Base-by-base conservation (phyloP, 2,888 invertebrate genomes). In the Drosophila mimica region DNA sequence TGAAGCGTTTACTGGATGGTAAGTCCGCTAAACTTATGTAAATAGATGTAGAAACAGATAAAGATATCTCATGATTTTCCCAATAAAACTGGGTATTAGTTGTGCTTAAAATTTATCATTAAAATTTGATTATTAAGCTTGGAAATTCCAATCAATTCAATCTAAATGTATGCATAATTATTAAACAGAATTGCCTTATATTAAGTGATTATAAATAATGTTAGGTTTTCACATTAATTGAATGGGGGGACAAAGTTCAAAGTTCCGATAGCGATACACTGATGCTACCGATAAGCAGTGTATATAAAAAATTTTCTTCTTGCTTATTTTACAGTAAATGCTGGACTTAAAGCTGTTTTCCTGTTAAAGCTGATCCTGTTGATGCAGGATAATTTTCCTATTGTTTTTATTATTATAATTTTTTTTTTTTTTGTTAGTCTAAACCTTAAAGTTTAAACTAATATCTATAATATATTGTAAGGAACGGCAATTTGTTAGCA, bases 1-100 rank as follows among this genome's bases (percentile, higher is more conserved):
- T 95, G 4, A 94, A 94, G 71, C 92, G 93, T 70, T 92, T 95
- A 60, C 92, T 97, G 36, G 94, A 95, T 94, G 95, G 96, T 95
- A 92, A 91, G 90, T 77, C 2, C 4, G 1, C 0, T 4, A 4
- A 4, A 15, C 0, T 15, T 20, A 46, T 20, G 9, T 3, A 46
- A 1, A 15, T 20, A 17, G 15, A 20, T 15, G 15, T 15, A 9
- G 4, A 9, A 9, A 40, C n/a, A n/a, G 11, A 20, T 13, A 20
- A 13, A 6, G 3, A 15, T 46, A 40, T n/a, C 9, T 9, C n/a
- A 40, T 40, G n/a, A n/a, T n/a, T n/a, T 15, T 46, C 7, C 53
- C 53, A 53, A 20, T 15, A 3, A 34, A 53, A 53, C 34, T 17
- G 17, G 17, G 34, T 3, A n/a, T 25, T 54, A 36, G 53, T 36